Base-by-base conservation (phyloP, 2,888 invertebrate species). In the Galeopsomyia nigrocyanea region DNA sequence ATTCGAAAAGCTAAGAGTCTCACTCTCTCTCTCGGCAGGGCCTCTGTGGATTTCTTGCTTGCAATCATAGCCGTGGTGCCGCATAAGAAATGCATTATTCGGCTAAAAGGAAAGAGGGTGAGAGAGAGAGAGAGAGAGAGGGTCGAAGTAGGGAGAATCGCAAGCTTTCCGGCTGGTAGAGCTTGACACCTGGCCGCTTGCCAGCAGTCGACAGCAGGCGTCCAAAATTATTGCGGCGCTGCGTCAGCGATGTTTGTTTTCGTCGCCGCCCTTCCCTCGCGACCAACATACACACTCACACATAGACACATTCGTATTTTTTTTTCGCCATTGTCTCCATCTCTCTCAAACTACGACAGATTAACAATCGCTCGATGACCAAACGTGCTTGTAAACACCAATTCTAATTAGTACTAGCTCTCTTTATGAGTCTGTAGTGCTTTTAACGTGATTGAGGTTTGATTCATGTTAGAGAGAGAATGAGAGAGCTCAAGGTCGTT, bases 201-300 rank as follows among this genome's bases (percentile, higher is more conserved):
- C 39, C 39, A 39, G 81, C 80, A 10, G 84, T 82, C 82, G 81
- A 78, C 82, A 81, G 83, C 83, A 83, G 83, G 79, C 81, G 81
- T 82, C 80, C 80, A 81, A 82, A 85, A 84, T 84, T 83, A 84
- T 84, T 81, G 77, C 82, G 75, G 75, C 77, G 76, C 79, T 80
- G 78, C 81, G 83, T 84, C 83, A 83, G 84, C 83, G 74, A 70
- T 82, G 82, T 84, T 83, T 84, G 82, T 83, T 83, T 84, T 81
- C 83, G 73, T 77, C 77, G 64, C 56, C 60, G 51, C 21, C 13
- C 16, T 53, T 14, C n/a, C 39, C 39, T 51, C 47, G 6, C 63
- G 16, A 16, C 21, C 16, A 39, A 39, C 10, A 13, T 10, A 39
- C 5, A 39, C 1, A 39, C 5, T 5, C 1, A 10, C 17, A 47